Base-by-base conservation (phyloP, 2,888 invertebrate genomes). In the Blastobasis lacticolella region DNA sequence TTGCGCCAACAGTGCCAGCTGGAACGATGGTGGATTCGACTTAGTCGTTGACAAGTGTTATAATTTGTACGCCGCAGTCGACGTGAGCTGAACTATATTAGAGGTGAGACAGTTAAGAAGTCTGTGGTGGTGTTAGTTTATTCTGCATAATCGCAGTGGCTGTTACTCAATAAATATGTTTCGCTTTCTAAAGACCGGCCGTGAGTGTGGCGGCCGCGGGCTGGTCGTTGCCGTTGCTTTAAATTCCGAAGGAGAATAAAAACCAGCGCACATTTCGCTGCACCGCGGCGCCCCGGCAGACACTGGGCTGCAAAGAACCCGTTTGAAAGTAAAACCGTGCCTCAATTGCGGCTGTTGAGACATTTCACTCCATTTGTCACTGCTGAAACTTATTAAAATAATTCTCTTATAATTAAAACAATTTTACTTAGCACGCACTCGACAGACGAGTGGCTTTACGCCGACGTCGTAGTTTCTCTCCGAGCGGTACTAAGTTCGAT, bases 121-220 rank as follows among this genome's bases (percentile, higher is more conserved):
- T 23, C 23, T 23, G 23, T 23, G 23, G 23, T 23, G 23, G 59
- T 62, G 37, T 45, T n/a, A 37, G 10, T 5, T 41, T 65, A 65
- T 66, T 71, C 69, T 65, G 58, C 62, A 64, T 66, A 66, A 67
- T 64, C 60, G 61, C 70, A 69, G 66, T 64, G 62, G 63, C 66
- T 53, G 67, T 73, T 67, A 75, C 69, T 71, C 77, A 80, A 80
- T 80, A 73, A 75, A 76, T 77, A 73, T 75, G 64, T 71, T 75
- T 75, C 79, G 84, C 87, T 87, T 86, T 86, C 86, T 85, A 86
- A 81, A 82, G 76, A 67, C 62, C 79, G 86, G 71, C 86, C 86
- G 80, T 86, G 86, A 85, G 83, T 85, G 81, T 77, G 76, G 73
- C 73, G 66, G 69, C 69, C 70, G 79, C 78, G 79, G 78, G 10